Evolutionary conservation across 2,888 invertebrate genomes (phyloP), one percentile per base, ranked within the genome.

Genomic region (Orgyia antiqua): DNA sequence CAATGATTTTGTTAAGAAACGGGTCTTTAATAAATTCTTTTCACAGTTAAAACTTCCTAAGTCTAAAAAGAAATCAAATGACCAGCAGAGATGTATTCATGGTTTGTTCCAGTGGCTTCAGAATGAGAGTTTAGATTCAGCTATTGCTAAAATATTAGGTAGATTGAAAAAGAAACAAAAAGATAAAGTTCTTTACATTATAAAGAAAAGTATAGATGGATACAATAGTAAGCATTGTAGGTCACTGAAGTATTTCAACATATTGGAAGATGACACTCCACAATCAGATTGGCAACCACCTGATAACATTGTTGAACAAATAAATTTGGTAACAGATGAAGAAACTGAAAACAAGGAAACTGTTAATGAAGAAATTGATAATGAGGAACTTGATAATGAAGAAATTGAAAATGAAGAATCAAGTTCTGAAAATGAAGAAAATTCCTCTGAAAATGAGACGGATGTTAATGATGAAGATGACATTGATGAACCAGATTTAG

Each of bases 1-100:
- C 1, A 98, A 98, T 82, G 98, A 98, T 74, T 97, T 93, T 73
- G 91, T 96, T 5, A 87, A 91, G 20, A 87, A 88, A 36, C 80
- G 77, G 2, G 84, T 88, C 0, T 95, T 96, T 58, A 82, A 78
- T 1, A 88, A 90, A 43, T 95, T 97, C 66, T 93, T 92, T 56
- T 69, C 83, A 0, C 89, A 91, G 29, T 62, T 93, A 4, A 90
- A 89, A 60, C 52, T 91, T 19, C 87, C 88, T 5, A 89, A 88
- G 52, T 84, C 75, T 25, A 83, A 76, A 39, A 80, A 74, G 36
- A 82, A 73, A 10, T 86, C 86, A 24, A 90, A 89, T 56, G 87
- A 89, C 1, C 90, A 91, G 37, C 93, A 94, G 56, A 87, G 89
- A 40, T 88, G 89, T 39, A 93, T 97, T 43, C 87, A 89, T 41